phyloP scores from a whole-genome alignment of 2,113 vertebrate genomes.

The Limanda limanda region DNA sequence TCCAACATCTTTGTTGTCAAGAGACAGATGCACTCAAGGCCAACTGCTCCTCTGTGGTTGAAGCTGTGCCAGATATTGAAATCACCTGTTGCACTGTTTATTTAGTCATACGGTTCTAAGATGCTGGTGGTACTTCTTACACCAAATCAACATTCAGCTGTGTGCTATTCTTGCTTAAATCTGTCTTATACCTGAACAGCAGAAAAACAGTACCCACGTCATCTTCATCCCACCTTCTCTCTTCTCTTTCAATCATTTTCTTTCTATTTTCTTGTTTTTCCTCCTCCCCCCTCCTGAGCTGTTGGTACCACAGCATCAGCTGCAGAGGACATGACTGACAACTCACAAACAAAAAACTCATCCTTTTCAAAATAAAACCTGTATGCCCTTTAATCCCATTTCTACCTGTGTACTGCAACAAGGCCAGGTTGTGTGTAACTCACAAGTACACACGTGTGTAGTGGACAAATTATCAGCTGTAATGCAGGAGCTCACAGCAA shows the following conservation, averaged over 20 bases:
- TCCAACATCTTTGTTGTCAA: not conserved
- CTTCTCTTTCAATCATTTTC: not conserved
- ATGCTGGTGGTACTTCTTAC: not conserved
- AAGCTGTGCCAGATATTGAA: not conserved
- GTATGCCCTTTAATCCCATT: not conserved
- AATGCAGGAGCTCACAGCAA: not conserved
- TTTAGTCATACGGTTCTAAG: not conserved
- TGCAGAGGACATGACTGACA: not conserved
- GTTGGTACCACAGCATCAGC: conserved; percentile 2
- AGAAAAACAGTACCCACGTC: not conserved
- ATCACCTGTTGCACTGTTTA: conserved; percentile 12
- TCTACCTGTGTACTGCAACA: not conserved
- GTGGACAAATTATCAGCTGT: not conserved
- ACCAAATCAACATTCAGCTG: not conserved
- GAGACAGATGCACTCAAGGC: not conserved
- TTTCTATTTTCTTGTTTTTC: not conserved
- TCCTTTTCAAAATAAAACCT: not conserved
- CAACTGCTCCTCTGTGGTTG: not conserved
- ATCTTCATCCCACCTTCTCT: not conserved
- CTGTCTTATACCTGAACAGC: not conserved
- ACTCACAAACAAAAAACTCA: not conserved
- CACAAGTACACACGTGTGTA: not conserved
- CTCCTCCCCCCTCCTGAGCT: not conserved
- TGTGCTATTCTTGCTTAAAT: not conserved
- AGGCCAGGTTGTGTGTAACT: not conserved